A percentile compares a stretch with the other conserved stretches of the same genome.
These are phyloP conservation scores for Empidonax traillii DNA, from an alignment of 2,113 vertebrate genomes.

Conservation along the genomic window DNA sequence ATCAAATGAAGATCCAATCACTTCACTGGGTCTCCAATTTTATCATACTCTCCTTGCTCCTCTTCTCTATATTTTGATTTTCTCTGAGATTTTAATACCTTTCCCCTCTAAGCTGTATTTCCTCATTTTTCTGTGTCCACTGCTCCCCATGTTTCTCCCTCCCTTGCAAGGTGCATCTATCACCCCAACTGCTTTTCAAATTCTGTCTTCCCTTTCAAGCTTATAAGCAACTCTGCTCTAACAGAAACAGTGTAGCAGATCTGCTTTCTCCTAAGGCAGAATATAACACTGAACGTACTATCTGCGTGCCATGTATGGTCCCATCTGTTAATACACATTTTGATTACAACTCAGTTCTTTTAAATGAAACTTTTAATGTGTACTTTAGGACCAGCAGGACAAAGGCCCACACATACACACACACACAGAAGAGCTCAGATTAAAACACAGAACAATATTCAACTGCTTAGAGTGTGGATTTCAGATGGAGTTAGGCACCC, in stretches of 20 bases:
- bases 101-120: neutral
- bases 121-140: neutral
- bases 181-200: neutral
- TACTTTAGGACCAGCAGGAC: neutral
- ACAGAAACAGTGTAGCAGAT: neutral
- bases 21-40: neutral
- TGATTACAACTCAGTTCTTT: neutral
- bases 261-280: neutral
- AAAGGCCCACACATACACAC: neutral
- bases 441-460: neutral
- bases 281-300: neutral
- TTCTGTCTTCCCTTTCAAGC: neutral
- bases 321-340: neutral
- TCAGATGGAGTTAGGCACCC: neutral
- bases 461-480: neutral
- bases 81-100: neutral
- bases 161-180: neutral
- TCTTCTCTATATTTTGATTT: neutral
- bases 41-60: neutral
- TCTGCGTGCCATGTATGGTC: neutral
- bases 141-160: neutral
- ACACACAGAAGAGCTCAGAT: neutral
- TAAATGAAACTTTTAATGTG: accelerated
- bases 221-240: neutral
- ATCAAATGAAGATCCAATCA: neutral